Conservation (phyloP, 2,888 invertebrate genomes). For the Tetropium fuscum region DNA sequence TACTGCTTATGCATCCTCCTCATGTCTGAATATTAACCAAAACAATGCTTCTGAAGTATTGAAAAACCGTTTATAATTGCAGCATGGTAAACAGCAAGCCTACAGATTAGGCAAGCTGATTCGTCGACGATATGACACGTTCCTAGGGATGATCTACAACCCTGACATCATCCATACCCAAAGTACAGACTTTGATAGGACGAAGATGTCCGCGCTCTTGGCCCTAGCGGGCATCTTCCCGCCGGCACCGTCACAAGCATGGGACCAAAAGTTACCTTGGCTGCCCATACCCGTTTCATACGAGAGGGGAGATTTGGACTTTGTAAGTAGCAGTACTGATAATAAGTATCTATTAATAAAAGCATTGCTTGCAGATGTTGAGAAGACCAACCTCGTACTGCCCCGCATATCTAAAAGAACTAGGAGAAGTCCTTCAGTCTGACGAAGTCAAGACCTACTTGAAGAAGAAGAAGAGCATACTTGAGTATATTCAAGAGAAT, state of each 20-base stretch:
- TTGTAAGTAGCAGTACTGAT: slow-evolving; percentile 46
- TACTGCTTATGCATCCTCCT: too few relatives aligned
- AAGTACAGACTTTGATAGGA: slow-evolving; percentile 79
- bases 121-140: slow-evolving; percentile 61
- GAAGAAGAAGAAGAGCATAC: slow-evolving; percentile 45
- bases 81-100: slow-evolving; percentile 65
- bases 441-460: slow-evolving; percentile 48
- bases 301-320: slow-evolving; percentile 53
- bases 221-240: slow-evolving; percentile 80
- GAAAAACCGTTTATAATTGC: slow-evolving; percentile 44
- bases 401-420: slow-evolving; percentile 57
- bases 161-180: slow-evolving; percentile 66
- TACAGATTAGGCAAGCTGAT: slow-evolving; percentile 64
- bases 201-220: slow-evolving; percentile 79
- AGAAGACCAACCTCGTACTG: slow-evolving; percentile 59
- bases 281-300: slow-evolving; percentile 71
- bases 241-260: slow-evolving; percentile 67
- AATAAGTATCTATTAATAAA: not conserved
- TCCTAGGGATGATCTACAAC: slow-evolving; percentile 63
- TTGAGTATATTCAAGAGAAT: slow-evolving; percentile 53
- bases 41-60: too few relatives aligned
- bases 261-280: slow-evolving; percentile 69
- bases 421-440: slow-evolving; percentile 51
- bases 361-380: slow-evolving; percentile 49
- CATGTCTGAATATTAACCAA: too few relatives aligned